These are phyloP conservation scores for Megaleporinus macrocephalus DNA, from an alignment of 2,113 vertebrate genomes.

Conservation along the genomic window DNA sequence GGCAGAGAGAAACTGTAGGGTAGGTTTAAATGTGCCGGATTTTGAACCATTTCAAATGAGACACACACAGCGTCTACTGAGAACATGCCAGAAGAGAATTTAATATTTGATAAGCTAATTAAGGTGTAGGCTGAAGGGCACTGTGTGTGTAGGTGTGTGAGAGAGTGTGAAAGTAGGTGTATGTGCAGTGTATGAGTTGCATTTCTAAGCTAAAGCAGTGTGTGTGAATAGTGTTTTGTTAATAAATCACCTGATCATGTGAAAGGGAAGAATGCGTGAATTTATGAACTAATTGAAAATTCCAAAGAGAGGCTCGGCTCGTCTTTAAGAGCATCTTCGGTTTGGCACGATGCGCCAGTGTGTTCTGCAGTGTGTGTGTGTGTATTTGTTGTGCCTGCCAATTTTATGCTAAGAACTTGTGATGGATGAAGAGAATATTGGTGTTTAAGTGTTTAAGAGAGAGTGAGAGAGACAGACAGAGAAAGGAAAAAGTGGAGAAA, in stretches of 20 bases:
- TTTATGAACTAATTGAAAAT: background rate
- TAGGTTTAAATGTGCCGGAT: background rate
- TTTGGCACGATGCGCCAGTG: too few species aligned
- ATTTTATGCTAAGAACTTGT: too few species aligned
- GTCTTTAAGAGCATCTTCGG: too few species aligned
- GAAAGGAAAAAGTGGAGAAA: background rate
- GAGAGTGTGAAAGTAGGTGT: background rate
- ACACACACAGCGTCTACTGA: conserved; percentile 32
- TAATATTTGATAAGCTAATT: conserved; percentile 61
- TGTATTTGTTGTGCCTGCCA: too few species aligned
- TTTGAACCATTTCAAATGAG: conserved; percentile 31
- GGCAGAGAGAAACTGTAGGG: conserved; percentile 3
- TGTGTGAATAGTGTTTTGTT: background rate
- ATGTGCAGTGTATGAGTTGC: too few species aligned
- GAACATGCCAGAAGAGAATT: conserved; percentile 56
- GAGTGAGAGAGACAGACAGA: background rate
- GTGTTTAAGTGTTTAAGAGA: background rate
- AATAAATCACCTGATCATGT: background rate
- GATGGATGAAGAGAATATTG: too few species aligned
- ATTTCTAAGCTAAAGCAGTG: background rate
- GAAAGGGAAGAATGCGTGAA: background rate
- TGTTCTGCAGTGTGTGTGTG: too few species aligned
- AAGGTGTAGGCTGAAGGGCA: conserved; percentile 44
- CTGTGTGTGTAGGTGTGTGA: conserved; percentile 20
- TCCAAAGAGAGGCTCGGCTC: too few species aligned